A percentile compares a stretch with the other conserved stretches of the same genome.
Evolutionary conservation across 1,140 invertebrate species (phyloP).

Genomic region (Bradysia coprophila): DNA sequence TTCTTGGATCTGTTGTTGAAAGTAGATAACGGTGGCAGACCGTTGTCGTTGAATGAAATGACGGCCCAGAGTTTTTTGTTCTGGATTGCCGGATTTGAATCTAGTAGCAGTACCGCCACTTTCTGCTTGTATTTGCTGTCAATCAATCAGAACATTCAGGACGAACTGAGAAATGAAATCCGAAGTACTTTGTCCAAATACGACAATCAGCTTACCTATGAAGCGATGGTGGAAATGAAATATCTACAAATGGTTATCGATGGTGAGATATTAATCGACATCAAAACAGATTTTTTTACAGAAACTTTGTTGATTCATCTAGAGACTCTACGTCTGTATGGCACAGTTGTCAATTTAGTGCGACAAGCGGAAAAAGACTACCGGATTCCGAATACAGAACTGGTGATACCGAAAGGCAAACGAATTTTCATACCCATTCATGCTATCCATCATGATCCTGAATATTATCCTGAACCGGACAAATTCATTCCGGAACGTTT

Average conservation of each 20-base stretch:
- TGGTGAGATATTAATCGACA: not conserved
- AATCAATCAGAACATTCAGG: constrained; percentile 25
- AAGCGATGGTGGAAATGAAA: constrained; percentile 28
- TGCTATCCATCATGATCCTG: constrained; percentile 3
- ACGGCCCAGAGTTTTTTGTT: not conserved
- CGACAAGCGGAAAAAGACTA: not conserved
- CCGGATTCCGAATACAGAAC: not conserved
- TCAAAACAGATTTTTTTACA: too few species aligned
- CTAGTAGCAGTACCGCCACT: too few species aligned
- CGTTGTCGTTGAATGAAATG: constrained; percentile 1
- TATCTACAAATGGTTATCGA: constrained; percentile 24
- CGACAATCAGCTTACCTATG: constrained; percentile 25
- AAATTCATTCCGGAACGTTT: constrained; percentile 10
- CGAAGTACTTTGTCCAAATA: constrained; percentile 10
- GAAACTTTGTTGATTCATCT: too few species aligned
- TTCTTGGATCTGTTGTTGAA: not conserved
- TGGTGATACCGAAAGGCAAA: constrained; percentile 14
- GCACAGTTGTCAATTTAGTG: not conserved
- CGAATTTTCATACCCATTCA: constrained; percentile 4
- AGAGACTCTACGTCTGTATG: not conserved
- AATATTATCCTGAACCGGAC: constrained; percentile 35
- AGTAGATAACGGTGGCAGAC: not conserved
- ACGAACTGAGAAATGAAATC: constrained; percentile 26
- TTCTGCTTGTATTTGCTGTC: too few species aligned
- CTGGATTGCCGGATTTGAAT: constrained; percentile 30